Conservation (phyloP, 2,888 invertebrate genomes). For the Eustalomyia histrio region DNA sequence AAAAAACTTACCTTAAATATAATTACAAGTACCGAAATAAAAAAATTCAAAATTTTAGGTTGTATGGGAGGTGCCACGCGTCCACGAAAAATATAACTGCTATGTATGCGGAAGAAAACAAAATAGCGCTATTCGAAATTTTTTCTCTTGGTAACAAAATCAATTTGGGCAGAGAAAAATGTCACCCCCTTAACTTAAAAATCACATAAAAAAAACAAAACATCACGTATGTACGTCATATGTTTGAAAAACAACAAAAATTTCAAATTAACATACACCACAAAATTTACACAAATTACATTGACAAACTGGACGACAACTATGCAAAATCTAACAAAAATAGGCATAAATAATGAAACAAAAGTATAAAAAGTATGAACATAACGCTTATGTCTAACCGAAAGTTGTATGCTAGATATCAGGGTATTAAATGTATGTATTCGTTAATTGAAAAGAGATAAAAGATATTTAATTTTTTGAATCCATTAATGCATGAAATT, state of each 20-base stretch:
- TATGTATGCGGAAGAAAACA: background rate
- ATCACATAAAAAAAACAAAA: constrained; percentile 39
- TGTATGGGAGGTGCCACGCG: no score
- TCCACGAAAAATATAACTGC: no score
- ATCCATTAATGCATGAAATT: no score
- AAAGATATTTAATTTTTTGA: no score
- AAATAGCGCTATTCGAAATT: background rate
- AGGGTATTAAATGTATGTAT: background rate
- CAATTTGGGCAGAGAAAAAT: background rate
- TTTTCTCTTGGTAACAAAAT: background rate
- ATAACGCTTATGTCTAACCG: constrained; percentile 45
- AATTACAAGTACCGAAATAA: no score
- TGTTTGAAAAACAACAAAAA: constrained; percentile 49
- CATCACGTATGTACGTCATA: constrained; percentile 30
- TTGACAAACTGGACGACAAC: constrained; percentile 62
- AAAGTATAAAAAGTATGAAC: constrained; percentile 1
- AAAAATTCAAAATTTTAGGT: no score
- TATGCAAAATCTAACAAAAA: constrained; percentile 55
- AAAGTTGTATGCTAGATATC: constrained; percentile 37
- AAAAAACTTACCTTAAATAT: no score
- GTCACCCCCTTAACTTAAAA: constrained; percentile 27
- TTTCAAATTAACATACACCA: constrained; percentile 54
- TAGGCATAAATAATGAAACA: constrained; percentile 44
- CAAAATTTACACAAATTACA: constrained; percentile 18
- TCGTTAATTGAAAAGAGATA: no score